These are phyloP conservation scores for Grus americana DNA, from an alignment of 2,113 vertebrate genomes.

Conservation along the genomic window DNA sequence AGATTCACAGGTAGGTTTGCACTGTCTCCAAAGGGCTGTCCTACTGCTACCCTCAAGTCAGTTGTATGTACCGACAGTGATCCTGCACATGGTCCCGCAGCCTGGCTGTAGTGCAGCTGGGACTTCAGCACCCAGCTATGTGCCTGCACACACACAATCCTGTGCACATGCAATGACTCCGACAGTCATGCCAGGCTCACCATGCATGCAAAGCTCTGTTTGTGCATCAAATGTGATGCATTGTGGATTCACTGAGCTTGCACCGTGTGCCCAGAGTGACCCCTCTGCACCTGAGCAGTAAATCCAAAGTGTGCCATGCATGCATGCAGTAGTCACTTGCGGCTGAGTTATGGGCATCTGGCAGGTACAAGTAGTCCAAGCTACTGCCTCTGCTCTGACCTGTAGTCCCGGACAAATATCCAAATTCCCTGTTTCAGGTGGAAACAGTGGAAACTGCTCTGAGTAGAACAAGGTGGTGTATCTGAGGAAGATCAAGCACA, in stretches of 20 bases:
- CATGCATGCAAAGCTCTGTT: accelerated
- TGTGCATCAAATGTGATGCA: background rate
- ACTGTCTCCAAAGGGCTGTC: background rate
- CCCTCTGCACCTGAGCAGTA: background rate
- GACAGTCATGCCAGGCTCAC: background rate
- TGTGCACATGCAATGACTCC: accelerated
- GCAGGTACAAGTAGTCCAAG: background rate
- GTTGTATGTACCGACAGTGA: background rate
- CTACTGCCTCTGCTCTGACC: background rate
- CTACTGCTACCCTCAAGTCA: background rate
- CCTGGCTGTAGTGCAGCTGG: background rate
- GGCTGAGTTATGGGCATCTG: background rate
- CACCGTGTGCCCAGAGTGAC: background rate
- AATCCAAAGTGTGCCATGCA: background rate
- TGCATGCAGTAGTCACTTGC: background rate
- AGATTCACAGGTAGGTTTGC: background rate
- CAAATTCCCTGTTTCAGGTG: background rate
- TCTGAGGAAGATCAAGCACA: background rate
- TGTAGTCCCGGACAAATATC: background rate
- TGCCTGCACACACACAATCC: accelerated
- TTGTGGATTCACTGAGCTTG: background rate
- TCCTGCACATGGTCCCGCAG: background rate
- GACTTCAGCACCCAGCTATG: background rate
- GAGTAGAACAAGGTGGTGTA: background rate
- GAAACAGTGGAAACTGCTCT: background rate